Percentiles rank a stretch among this genome's conserved stretches.
phyloP scores from a whole-genome alignment of 2,113 vertebrate species.

The Gila orcuttii region DNA sequence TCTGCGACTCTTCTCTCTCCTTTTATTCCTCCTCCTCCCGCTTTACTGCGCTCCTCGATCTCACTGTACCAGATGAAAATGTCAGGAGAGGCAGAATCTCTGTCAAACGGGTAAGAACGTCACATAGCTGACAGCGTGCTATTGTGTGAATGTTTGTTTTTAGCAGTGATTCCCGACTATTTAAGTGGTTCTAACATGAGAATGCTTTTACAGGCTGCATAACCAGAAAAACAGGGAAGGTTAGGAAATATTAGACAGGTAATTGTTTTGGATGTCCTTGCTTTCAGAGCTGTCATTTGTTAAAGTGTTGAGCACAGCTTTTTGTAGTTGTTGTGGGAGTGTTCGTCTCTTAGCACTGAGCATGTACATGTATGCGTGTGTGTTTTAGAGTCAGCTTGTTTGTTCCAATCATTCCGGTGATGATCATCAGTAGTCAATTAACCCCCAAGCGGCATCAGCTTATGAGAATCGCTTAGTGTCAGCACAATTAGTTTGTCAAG shows the following conservation, averaged over 20 bases:
- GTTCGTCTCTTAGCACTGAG: constrained; percentile 15
- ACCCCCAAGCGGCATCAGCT: constrained; percentile 61
- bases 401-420: constrained; percentile 47
- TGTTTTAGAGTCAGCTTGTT: constrained; percentile 40
- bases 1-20: constrained; percentile 41
- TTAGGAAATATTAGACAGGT: background rate
- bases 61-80: constrained; percentile 76
- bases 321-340: constrained; percentile 16
- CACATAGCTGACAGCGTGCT: background rate
- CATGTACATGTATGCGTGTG: constrained; percentile 31
- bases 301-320: constrained; percentile 15
- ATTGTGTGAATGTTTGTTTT: constrained; percentile 24
- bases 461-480: constrained; percentile 59
- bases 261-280: constrained; percentile 2
- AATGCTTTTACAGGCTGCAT: constrained; percentile 20
- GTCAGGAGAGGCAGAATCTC: constrained; percentile 74
- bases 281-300: constrained; percentile 21
- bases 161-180: constrained; percentile 13
- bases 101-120: constrained; percentile 57
- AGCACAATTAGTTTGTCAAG: constrained; percentile 23
- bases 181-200: constrained; percentile 21
- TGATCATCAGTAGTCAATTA: constrained; percentile 57
- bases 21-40: constrained; percentile 30
- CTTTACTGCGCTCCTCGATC: constrained; percentile 44
- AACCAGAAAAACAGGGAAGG: constrained; percentile 35